Evolutionary conservation across 2,888 invertebrate species (phyloP).

Genomic region (Cantharis nigra): DNA sequence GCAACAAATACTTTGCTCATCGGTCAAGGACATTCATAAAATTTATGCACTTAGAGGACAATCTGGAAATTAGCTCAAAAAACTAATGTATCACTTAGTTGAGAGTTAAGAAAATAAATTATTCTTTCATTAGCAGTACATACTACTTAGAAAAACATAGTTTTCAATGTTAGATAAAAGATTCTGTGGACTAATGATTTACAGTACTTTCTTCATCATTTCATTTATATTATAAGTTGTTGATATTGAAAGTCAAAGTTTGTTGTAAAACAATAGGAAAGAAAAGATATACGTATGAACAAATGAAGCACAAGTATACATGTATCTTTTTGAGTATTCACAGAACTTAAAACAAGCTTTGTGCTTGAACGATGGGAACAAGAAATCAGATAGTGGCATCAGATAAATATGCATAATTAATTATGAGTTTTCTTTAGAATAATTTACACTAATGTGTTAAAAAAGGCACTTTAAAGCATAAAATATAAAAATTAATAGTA

Average conservation of each 20-base stretch:
- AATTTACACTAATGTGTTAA: neutral
- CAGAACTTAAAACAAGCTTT: conserved; percentile 12
- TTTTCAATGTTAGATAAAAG: conserved; percentile 16
- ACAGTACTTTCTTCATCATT: neutral
- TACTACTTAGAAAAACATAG: conserved; percentile 22
- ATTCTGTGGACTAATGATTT: neutral
- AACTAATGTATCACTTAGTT: conserved; percentile 27
- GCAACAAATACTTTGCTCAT: conserved; percentile 49
- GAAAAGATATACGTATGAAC: neutral
- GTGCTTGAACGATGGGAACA: conserved; percentile 23
- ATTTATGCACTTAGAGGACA: conserved; percentile 13
- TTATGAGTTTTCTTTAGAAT: neutral
- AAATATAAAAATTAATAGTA: neutral
- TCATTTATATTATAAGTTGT: neutral
- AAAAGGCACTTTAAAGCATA: neutral
- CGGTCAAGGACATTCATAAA: conserved; percentile 44
- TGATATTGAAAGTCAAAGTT: neutral
- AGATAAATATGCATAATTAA: neutral
- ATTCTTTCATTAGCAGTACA: conserved; percentile 20
- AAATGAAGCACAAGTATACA: neutral
- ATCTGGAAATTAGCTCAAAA: conserved; percentile 24
- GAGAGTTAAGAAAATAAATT: conserved; percentile 11
- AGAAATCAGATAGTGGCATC: conserved; percentile 14
- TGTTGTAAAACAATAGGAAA: neutral
- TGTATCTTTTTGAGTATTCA: conserved; percentile 1